Evolutionary conservation across 2,888 invertebrate genomes (phyloP), one percentile per base, ranked within the genome.

Genomic region (Asteroscopus sphinx): DNA sequence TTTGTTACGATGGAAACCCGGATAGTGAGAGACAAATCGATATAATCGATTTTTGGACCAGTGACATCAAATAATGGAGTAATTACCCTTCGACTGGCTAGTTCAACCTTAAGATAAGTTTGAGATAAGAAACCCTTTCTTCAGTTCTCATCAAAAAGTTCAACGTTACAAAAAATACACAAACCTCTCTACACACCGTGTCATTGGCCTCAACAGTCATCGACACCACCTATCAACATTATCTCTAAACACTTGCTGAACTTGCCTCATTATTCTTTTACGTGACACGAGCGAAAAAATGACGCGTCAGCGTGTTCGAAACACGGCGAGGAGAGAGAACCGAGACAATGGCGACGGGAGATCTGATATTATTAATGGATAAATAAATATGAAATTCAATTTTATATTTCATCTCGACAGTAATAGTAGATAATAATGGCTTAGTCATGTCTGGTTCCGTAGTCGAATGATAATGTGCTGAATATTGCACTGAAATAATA

Each of bases 281-380:
- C 68, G 71, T 80, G 74, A 79, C 81, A 79, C 74, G 81, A 81
- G 66, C 76, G 74, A 78, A 85, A 83, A 82, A 83, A 80, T 83
- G 78, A 81, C 76, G 77, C 73, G 80, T 82, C 84, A 81, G 76
- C 79, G 55, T 63, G 65, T 61, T 70, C 63, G 47, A 48, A 57
- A 66, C 85, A 80, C 64, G 56, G 49, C 51, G 53, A 54, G 57
- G 73, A 64, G 66, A 63, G 63, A 61, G 59, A 60, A 25, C 59
- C 69, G 71, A 73, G 68, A 76, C 65, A 77, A 76, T 70, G 64
- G 68, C 53, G 49, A 49, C 48, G 62, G 51, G 58, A 54, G 35
- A 60, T 45, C 61, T 40, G 52, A 53, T 59, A 59, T 68, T 80
- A 73, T 75, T 76, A 74, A 73, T 73, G 70, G 76, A 52, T 68